These are phyloP conservation scores for Drosophila flavopinicola DNA, from an alignment of 2,888 invertebrate species.

Conservation along the genomic window DNA sequence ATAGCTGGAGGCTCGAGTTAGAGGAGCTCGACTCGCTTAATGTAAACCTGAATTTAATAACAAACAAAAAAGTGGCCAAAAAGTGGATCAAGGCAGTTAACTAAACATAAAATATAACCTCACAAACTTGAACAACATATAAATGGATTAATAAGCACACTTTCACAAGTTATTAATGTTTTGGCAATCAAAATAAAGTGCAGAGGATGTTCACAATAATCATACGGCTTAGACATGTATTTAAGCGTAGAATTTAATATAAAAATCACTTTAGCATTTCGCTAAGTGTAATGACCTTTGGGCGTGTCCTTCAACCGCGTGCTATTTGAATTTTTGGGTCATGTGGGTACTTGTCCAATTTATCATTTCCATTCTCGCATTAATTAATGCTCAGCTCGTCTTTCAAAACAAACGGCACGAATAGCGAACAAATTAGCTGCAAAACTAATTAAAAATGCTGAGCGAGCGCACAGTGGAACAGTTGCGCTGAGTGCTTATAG, in stretches of 20 bases:
- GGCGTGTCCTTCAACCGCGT: slow-evolving; percentile 47
- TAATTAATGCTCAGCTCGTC: slow-evolving; percentile 54
- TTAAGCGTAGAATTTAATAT: neutral
- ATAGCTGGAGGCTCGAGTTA: too few species aligned
- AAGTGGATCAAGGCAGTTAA: too few species aligned
- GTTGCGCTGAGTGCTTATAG: neutral
- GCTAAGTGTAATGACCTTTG: slow-evolving; percentile 17
- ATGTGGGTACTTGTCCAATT: slow-evolving; percentile 43
- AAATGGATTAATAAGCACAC: too few species aligned
- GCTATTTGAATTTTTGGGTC: slow-evolving; percentile 39
- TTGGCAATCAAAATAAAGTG: too few species aligned
- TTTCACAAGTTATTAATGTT: too few species aligned
- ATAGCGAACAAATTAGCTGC: slow-evolving; percentile 38
- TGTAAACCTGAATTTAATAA: too few species aligned
- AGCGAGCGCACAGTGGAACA: slow-evolving; percentile 14
- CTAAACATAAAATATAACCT: too few species aligned
- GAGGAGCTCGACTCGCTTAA: too few species aligned
- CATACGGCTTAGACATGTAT: too few species aligned
- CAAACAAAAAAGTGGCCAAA: too few species aligned
- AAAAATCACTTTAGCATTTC: neutral
- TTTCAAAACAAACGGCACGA: slow-evolving; percentile 37
- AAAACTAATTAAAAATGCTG: slow-evolving; percentile 44
- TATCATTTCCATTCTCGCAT: slow-evolving; percentile 43
- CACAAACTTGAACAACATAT: too few species aligned
- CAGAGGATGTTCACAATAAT: too few species aligned